Evolutionary conservation across 2,797 vertebrate genomes (phyloP).

Genomic region (Chiroxiphia lanceolata): DNA sequence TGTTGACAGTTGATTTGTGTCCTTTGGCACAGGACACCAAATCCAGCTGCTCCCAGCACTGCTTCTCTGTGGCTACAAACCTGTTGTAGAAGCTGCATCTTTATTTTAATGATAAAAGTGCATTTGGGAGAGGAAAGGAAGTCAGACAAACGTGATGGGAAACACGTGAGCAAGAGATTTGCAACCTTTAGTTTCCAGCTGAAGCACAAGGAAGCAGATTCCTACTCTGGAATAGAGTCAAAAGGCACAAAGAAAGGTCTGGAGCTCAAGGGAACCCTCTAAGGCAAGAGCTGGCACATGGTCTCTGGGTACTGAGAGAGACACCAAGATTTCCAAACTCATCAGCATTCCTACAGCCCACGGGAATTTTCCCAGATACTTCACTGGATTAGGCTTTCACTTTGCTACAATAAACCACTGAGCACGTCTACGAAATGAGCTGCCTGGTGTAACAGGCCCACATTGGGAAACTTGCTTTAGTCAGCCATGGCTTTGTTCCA

Average conservation of each 20-base stretch:
- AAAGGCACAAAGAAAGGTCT: background rate
- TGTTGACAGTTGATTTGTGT: background rate
- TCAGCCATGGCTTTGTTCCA: background rate
- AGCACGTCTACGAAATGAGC: background rate
- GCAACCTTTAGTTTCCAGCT: background rate
- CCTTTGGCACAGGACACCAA: background rate
- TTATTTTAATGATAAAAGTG: background rate
- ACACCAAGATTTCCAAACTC: background rate
- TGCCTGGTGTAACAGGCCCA: background rate
- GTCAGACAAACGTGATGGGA: background rate
- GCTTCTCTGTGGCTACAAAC: background rate
- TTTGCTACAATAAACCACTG: background rate
- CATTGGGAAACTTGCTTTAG: background rate
- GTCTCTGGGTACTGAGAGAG: background rate
- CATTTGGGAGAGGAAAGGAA: background rate
- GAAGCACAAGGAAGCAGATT: background rate
- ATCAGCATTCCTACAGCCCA: background rate
- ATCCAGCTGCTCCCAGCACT: background rate
- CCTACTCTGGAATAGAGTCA: background rate
- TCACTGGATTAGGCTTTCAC: background rate
- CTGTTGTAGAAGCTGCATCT: background rate
- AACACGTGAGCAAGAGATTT: fast-evolving
- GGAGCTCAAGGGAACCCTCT: background rate
- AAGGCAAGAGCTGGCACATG: background rate
- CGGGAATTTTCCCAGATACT: background rate